phyloP scores from a whole-genome alignment of 35 echinoderm and acorn worm genomes.

The Chiridota heheva region DNA sequence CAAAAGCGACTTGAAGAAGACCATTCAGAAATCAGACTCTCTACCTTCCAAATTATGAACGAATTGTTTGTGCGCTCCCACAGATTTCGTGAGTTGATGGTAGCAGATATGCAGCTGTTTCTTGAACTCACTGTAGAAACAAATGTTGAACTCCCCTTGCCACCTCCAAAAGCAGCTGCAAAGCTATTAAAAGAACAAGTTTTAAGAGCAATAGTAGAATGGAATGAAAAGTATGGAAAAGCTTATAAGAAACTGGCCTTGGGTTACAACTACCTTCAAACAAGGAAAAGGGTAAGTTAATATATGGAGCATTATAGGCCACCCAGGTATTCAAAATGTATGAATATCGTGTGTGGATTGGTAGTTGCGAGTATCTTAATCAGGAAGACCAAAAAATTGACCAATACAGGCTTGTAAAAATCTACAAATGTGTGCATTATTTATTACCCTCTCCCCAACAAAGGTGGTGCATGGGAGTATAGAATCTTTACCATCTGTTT shows the following conservation, averaged over 20 bases:
- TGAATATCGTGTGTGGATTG: no score
- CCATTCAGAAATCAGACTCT: slow-evolving; percentile 90
- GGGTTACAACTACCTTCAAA: slow-evolving; percentile 86
- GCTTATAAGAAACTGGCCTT: slow-evolving; percentile 92
- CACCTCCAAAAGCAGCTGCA: slow-evolving; percentile 86
- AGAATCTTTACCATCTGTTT: no score
- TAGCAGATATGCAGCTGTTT: slow-evolving; percentile 91
- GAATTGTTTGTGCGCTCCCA: slow-evolving; percentile 88
- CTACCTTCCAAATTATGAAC: slow-evolving; percentile 89
- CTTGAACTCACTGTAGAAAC: slow-evolving; percentile 83
- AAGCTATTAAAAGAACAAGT: slow-evolving; percentile 76
- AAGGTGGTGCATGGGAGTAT: no score
- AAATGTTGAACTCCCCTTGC: slow-evolving; percentile 67
- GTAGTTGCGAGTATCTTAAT: no score
- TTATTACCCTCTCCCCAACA: no score
- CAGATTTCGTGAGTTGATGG: slow-evolving; percentile 79
- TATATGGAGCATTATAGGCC: no score
- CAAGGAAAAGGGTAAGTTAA: slow-evolving; percentile 76
- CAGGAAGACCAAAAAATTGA: no score
- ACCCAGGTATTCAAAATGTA: no score
- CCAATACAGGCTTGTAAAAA: no score
- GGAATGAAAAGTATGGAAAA: slow-evolving; percentile 91
- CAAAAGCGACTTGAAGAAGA: slow-evolving; percentile 71
- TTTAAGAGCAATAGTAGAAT: slow-evolving; percentile 74
- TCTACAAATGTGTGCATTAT: no score